Evolutionary conservation across 2,888 invertebrate species (phyloP), one percentile per base, ranked within the genome.

Genomic region (Silvanus unidentatus): DNA sequence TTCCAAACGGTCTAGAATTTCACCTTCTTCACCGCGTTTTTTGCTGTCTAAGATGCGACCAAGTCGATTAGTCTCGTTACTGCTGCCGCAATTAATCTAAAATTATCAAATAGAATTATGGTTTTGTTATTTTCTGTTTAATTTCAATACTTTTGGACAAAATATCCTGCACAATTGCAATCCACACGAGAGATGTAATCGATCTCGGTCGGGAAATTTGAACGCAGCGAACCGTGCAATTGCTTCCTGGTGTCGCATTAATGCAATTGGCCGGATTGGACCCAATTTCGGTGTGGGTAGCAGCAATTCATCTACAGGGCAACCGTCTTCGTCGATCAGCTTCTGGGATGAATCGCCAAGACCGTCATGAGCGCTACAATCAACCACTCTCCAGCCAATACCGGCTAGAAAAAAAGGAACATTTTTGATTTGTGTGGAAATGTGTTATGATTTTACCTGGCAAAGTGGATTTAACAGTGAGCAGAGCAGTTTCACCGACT

Each of bases 301-400:
- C 42, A 83, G 75, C 2, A 75, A 67, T 54, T 84, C 83, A 66
- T 87, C 87, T 39, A 86, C 75, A 2, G 86, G 83, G 64, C 87
- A 88, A 51, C 88, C 88, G 28, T 78, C 75, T 47, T 84, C 81
- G 65, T 88, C 86, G 6, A 86, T 72, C 13, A 88, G 73, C 50
- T 81, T 81, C 64, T 88, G 87, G 1, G 83, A 83, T 2, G 84
- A 81, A 57, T 86, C 85, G 0, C 85, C 85, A 2, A 86, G 71
- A 6, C 88, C 88, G 61, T 89, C 88, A 59, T 88, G 82, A 0
- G 88, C 88, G 2, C 81, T 72, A 67, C 89, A 89, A 62, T 88
- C 85, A 0, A 86, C 81, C 27, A 88, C 79, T 52, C 81, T 79
- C 44, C 86, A 81, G 22, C 85, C 86, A 48, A 87, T 80, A 13